Percentiles rank a stretch among this genome's conserved stretches.
Conservation (phyloP, 2,888 invertebrate genomes). For the Drosophila helvetica region DNA sequence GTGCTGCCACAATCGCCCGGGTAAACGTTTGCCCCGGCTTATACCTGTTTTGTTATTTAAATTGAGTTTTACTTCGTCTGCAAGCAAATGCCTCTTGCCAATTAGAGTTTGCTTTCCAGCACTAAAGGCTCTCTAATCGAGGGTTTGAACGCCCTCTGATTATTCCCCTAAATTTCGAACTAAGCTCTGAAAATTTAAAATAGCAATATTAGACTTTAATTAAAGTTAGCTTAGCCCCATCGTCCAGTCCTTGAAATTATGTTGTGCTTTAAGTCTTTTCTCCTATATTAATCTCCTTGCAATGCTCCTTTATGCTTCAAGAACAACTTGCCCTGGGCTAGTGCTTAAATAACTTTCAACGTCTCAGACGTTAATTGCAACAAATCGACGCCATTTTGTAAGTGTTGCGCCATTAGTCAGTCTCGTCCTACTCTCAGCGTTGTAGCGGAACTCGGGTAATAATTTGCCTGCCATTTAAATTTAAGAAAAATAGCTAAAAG, state of each 20-base stretch:
- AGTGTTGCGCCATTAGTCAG: conserved; percentile 63
- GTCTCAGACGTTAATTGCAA: conserved; percentile 67
- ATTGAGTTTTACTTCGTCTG: conserved; percentile 37
- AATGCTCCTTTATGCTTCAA: background rate
- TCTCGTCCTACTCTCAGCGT: background rate
- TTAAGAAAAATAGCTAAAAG: conserved; percentile 41
- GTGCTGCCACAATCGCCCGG: too few species aligned
- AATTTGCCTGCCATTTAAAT: conserved; percentile 57
- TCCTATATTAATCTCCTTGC: conserved; percentile 9
- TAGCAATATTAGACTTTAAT: background rate
- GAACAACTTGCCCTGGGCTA: conserved; percentile 7
- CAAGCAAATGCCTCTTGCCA: conserved; percentile 17
- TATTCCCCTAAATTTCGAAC: conserved; percentile 11
- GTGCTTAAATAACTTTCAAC: conserved; percentile 53
- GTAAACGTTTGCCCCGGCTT: conserved; percentile 16
- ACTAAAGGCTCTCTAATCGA: conserved; percentile 29
- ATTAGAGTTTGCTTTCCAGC: conserved; percentile 29
- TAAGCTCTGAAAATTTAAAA: background rate
- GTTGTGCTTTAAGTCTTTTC: conserved; percentile 5
- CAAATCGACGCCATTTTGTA: conserved; percentile 71
- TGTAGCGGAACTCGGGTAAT: conserved; percentile 23
- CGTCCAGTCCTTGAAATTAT: background rate
- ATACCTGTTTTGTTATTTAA: conserved; percentile 45
- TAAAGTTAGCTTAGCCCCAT: background rate
- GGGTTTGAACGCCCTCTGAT: conserved; percentile 13